Percentiles rank a stretch among this genome's conserved stretches.
Evolutionary conservation across 2,797 vertebrate species (phyloP).

Genomic region (Cetoscarus ocellatus): DNA sequence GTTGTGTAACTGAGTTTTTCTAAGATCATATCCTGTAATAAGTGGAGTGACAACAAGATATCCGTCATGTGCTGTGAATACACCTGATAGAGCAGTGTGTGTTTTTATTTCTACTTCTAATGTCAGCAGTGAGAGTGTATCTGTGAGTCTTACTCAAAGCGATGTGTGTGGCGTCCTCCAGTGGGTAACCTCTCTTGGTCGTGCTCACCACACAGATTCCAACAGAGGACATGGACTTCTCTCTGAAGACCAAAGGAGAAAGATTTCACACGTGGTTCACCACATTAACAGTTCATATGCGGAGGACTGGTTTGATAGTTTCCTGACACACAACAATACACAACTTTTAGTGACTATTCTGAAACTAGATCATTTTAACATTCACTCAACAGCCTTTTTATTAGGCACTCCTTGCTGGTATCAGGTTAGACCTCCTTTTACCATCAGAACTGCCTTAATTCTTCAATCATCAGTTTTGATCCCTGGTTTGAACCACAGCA

Average conservation of each 20-base stretch:
- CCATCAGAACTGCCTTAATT: too few relatives aligned
- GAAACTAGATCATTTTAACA: too few relatives aligned
- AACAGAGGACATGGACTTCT: slow-evolving; percentile 93
- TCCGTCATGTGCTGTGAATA: not conserved
- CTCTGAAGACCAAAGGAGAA: slow-evolving; percentile 78
- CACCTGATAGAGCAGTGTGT: not conserved
- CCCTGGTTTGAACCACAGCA: too few relatives aligned
- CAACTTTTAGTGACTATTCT: not conserved
- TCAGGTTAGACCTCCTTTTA: too few relatives aligned
- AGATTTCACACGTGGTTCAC: not conserved
- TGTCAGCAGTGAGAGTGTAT: not conserved
- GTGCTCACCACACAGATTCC: slow-evolving; percentile 94
- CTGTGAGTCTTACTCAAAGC: slow-evolving; percentile 90
- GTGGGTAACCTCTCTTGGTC: slow-evolving; percentile 93
- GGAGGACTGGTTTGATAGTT: not conserved
- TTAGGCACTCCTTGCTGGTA: too few relatives aligned
- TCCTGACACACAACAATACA: not conserved
- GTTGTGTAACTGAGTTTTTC: not conserved
- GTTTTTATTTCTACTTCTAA: not conserved
- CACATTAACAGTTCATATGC: not conserved
- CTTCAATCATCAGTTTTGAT: too few relatives aligned
- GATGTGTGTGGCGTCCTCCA: slow-evolving; percentile 97
- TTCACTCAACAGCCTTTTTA: too few relatives aligned
- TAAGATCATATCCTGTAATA: not conserved
- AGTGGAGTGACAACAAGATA: not conserved